phyloP scores from a whole-genome alignment of 2,888 invertebrate genomes.

The Gari tellinella region DNA sequence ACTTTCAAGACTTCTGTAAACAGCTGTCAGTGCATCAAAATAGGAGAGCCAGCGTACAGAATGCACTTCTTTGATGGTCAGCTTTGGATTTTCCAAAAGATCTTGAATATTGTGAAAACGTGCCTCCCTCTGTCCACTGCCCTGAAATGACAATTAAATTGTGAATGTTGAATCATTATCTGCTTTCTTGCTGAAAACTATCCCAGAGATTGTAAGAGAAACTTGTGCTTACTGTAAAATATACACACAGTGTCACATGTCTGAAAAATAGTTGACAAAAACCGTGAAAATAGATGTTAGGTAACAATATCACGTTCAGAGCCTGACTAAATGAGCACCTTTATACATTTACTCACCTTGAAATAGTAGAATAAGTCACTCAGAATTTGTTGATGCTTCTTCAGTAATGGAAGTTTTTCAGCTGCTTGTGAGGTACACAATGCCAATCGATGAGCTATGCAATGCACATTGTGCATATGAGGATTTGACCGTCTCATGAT shows the following conservation, averaged over 20 bases:
- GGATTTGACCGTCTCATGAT: constrained; percentile 31
- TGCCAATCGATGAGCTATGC: constrained; percentile 44
- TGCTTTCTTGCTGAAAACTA: too few species aligned
- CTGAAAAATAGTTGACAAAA: too few species aligned
- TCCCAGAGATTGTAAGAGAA: too few species aligned
- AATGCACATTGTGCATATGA: constrained; percentile 38
- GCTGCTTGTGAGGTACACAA: constrained; percentile 47
- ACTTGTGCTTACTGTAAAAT: too few species aligned
- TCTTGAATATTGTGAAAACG: constrained; percentile 35
- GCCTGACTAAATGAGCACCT: too few species aligned
- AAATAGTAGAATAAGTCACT: constrained; percentile 44
- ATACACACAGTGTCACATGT: too few species aligned
- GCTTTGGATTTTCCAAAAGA: constrained; percentile 34
- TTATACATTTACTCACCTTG: too few species aligned
- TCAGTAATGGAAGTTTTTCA: constrained; percentile 21
- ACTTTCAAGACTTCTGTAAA: constrained; percentile 24
- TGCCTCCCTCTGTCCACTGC: constrained; percentile 29
- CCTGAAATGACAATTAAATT: constrained; percentile 10
- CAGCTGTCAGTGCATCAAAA: constrained; percentile 32
- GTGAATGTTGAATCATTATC: too few species aligned
- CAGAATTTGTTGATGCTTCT: constrained; percentile 39
- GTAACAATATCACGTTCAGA: too few species aligned
- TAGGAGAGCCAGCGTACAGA: constrained; percentile 52
- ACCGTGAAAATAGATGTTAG: too few species aligned
- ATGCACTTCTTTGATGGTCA: constrained; percentile 49